Conservation (phyloP, 1,140 invertebrate genomes). For the Drosophila bocqueti region DNA sequence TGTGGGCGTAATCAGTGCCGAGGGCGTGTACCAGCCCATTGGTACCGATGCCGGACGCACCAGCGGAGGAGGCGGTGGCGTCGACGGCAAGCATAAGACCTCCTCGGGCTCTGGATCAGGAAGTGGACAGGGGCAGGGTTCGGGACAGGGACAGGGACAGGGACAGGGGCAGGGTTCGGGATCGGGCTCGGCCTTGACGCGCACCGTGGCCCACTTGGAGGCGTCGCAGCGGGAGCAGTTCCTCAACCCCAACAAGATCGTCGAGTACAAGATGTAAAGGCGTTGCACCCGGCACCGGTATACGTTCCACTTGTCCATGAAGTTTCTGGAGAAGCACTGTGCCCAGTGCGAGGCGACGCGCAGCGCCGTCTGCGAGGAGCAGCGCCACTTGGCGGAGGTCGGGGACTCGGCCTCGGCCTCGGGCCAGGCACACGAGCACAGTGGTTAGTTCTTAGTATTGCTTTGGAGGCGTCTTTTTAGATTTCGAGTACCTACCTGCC, state of each 20-base stretch:
- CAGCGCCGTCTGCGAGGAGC: slow-evolving; percentile 57
- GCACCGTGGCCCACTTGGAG: slow-evolving; percentile 81
- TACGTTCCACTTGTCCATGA: slow-evolving; percentile 85
- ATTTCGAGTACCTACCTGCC: slow-evolving; percentile 49
- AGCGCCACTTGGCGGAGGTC: slow-evolving; percentile 54
- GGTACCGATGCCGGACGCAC: slow-evolving; percentile 67
- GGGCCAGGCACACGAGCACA: slow-evolving; percentile 44
- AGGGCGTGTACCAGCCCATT: slow-evolving; percentile 78
- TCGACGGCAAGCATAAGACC: slow-evolving; percentile 44
- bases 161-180: slow-evolving; percentile 30
- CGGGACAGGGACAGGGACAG: slow-evolving; percentile 24
- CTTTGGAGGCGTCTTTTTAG: slow-evolving; percentile 30
- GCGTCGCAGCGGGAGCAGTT: slow-evolving; percentile 83
- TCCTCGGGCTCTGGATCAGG: slow-evolving; percentile 17
- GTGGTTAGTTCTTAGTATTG: slow-evolving; percentile 74
- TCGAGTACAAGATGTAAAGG: slow-evolving; percentile 85
- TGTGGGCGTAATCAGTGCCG: slow-evolving; percentile 80
- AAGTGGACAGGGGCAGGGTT: slow-evolving; percentile 19
- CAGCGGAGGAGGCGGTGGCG: slow-evolving; percentile 49
- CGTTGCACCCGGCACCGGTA: slow-evolving; percentile 85
- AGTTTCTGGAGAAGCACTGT: slow-evolving; percentile 84
- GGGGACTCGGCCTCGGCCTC: not conserved
- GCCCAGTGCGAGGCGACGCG: slow-evolving; percentile 77
- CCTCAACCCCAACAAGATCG: slow-evolving; percentile 84
- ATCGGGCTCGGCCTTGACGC: slow-evolving; percentile 66